Evolutionary conservation across 2,797 vertebrate species (phyloP).

Genomic region (Gallirallus australis): DNA sequence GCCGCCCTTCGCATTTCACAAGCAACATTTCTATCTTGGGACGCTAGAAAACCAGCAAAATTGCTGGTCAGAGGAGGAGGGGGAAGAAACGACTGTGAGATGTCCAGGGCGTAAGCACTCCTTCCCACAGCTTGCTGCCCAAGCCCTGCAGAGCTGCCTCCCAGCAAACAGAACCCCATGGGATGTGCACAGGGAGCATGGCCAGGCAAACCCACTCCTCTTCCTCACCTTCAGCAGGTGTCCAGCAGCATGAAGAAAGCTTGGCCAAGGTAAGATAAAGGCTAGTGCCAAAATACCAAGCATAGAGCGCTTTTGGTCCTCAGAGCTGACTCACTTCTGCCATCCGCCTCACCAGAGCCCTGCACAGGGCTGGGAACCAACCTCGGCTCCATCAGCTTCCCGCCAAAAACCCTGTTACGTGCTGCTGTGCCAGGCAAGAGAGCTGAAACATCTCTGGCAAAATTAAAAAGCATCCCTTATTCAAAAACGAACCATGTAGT

Average conservation of each 20-base stretch:
- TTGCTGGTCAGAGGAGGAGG: not conserved
- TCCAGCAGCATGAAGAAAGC: not conserved
- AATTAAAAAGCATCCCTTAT: not conserved
- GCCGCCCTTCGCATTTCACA: not conserved
- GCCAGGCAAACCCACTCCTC: not conserved
- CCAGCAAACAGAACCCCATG: not conserved
- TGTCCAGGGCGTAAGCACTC: not conserved
- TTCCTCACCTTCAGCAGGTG: not conserved
- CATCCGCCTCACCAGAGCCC: not conserved
- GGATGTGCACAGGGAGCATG: not conserved
- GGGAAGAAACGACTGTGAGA: not conserved
- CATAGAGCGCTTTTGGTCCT: not conserved
- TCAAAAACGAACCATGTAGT: not conserved
- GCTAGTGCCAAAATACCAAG: not conserved
- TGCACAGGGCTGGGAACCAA: accelerated
- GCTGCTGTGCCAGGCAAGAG: not conserved
- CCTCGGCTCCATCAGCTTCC: not conserved
- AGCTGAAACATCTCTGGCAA: not conserved
- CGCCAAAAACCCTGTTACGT: accelerated
- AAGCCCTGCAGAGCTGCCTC: not conserved
- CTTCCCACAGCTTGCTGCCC: not conserved
- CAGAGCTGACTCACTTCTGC: not conserved
- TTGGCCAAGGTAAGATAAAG: not conserved
- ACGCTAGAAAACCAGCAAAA: not conserved
- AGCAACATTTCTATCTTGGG: not conserved